Evolutionary conservation across 2,888 invertebrate species (phyloP).

Genomic region (Emmelina monodactyla): DNA sequence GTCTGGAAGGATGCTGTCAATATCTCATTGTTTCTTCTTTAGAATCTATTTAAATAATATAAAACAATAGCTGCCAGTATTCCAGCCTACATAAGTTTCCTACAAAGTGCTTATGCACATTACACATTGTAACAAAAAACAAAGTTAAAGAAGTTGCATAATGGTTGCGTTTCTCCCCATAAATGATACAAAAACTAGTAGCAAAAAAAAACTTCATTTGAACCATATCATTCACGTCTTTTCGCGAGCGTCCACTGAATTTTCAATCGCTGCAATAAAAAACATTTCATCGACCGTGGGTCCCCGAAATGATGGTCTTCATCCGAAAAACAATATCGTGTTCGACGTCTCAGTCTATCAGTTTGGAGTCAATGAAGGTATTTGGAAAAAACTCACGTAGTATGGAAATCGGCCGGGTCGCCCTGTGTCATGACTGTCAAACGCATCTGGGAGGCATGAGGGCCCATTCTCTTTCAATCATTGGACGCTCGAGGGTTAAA

Average conservation of each 20-base stretch:
- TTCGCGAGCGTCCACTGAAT: constrained; percentile 36
- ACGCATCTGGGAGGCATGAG: constrained; percentile 42
- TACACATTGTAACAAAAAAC: too few species aligned
- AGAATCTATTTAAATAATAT: too few species aligned
- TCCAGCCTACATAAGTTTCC: too few species aligned
- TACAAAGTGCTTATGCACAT: too few species aligned
- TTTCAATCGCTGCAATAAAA: constrained; percentile 44
- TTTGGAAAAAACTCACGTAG: constrained; percentile 61
- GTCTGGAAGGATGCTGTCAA: too few species aligned
- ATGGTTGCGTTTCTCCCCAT: too few species aligned
- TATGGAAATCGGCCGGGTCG: constrained; percentile 64
- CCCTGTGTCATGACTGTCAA: constrained; percentile 61
- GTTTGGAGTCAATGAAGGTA: constrained; percentile 51
- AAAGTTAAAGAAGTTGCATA: too few species aligned
- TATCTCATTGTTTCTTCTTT: too few species aligned
- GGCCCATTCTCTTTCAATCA: constrained; percentile 47
- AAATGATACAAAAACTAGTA: too few species aligned
- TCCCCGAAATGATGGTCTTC: constrained; percentile 31
- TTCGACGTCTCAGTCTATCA: constrained; percentile 57
- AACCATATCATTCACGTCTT: too few species aligned
- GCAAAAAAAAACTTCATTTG: not conserved
- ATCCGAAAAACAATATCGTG: constrained; percentile 57
- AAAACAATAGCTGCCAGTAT: too few species aligned
- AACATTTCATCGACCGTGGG: constrained; percentile 38
- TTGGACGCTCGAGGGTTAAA: constrained; percentile 37